Conservation (phyloP, 92 coral and sea anemone genomes). For the Heliopora coerulea region DNA sequence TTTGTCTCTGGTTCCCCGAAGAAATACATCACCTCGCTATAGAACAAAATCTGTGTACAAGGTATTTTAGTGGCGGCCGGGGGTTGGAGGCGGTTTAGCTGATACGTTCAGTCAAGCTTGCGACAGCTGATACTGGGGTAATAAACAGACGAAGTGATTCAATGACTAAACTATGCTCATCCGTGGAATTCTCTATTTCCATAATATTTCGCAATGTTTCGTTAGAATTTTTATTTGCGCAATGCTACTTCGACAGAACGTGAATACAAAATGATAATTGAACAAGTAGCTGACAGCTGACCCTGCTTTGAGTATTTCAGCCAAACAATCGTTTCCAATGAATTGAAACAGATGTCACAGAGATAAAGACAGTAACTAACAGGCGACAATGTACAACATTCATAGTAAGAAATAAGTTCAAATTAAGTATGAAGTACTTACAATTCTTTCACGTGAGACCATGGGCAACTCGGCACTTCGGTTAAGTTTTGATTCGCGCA, state of each 20-base stretch:
- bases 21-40: background rate
- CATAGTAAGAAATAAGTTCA: background rate
- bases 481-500: slow-evolving; percentile 29
- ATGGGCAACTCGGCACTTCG: slow-evolving; percentile 25
- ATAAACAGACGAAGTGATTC: background rate
- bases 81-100: no score
- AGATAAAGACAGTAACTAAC: slow-evolving; percentile 31
- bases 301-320: slow-evolving; percentile 21
- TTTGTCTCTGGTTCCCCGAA: background rate
- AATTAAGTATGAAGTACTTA: slow-evolving; percentile 10
- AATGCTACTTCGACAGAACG: slow-evolving; percentile 20
- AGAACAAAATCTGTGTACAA: no score
- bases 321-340: slow-evolving; percentile 30
- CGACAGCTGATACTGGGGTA: background rate
- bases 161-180: background rate
- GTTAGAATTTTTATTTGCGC: slow-evolving; percentile 21
- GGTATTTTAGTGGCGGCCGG: no score
- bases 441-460: slow-evolving; percentile 6
- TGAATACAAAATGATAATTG: slow-evolving; percentile 10
- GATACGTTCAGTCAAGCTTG: background rate
- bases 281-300: slow-evolving; percentile 42
- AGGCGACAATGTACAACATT: background rate
- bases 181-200: background rate
- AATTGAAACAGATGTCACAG: slow-evolving; percentile 39
- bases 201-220: no score